Evolutionary conservation across 2,888 invertebrate genomes (phyloP).

Genomic region (Scaptomyza cyrtandrae): DNA sequence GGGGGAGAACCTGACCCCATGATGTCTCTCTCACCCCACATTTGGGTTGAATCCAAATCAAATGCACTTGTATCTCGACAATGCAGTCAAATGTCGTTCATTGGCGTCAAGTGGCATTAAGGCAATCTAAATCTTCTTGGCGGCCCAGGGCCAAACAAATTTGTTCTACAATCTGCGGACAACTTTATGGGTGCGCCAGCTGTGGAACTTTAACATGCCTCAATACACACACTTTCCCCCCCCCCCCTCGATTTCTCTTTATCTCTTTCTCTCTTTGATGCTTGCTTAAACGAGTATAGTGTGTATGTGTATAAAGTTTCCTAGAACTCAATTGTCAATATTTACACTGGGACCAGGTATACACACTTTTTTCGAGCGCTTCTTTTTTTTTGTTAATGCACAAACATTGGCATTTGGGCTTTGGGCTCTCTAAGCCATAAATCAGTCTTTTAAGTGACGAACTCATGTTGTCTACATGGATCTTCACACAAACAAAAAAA

Average conservation of each 20-base stretch:
- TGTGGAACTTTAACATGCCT: background rate
- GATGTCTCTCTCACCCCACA: background rate
- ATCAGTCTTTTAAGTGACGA: slow-evolving; percentile 25
- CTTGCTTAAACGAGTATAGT: slow-evolving; percentile 37
- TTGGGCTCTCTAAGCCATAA: slow-evolving; percentile 21
- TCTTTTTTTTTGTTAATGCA: slow-evolving; percentile 64
- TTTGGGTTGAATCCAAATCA: slow-evolving; percentile 33
- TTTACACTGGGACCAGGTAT: slow-evolving; percentile 56
- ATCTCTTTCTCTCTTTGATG: background rate
- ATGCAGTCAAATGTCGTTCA: slow-evolving; percentile 57
- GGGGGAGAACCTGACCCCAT: slow-evolving; percentile 19
- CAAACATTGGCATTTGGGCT: slow-evolving; percentile 52
- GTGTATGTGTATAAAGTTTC: slow-evolving; percentile 41
- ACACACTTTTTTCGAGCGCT: slow-evolving; percentile 35
- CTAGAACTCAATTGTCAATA: slow-evolving; percentile 69
- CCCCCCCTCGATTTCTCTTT: too few species aligned
- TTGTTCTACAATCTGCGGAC: slow-evolving; percentile 29
- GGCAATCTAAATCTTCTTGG: slow-evolving; percentile 56
- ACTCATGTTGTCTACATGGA: slow-evolving; percentile 32
- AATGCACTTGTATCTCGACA: slow-evolving; percentile 38
- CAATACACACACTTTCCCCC: background rate
- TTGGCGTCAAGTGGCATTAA: slow-evolving; percentile 76
- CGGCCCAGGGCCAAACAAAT: slow-evolving; percentile 37
- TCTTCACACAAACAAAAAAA: slow-evolving; percentile 27
- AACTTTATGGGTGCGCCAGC: slow-evolving; percentile 44